phyloP scores from a whole-genome alignment of 2,797 vertebrate genomes.

The Vespertilio murinus region DNA sequence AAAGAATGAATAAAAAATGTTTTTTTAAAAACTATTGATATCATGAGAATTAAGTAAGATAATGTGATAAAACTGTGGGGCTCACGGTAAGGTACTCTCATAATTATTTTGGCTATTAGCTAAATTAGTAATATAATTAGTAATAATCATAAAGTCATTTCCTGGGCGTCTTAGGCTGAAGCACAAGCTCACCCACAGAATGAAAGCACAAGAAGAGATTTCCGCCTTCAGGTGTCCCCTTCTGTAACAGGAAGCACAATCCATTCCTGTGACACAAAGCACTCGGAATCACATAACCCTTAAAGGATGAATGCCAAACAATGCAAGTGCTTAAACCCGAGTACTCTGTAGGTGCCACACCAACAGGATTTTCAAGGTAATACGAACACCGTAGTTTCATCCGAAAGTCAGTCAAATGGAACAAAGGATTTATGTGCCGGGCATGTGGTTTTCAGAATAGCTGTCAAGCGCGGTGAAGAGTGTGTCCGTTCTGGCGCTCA shows the following conservation, averaged over 20 bases:
- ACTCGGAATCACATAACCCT: neutral
- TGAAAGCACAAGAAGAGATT: neutral
- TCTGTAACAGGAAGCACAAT: slow-evolving; percentile 43
- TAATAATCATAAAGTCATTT: neutral
- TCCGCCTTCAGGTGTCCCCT: neutral
- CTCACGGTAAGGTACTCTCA: neutral
- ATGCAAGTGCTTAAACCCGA: slow-evolving; percentile 44
- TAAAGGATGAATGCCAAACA: slow-evolving; percentile 34
- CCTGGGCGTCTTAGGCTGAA: neutral
- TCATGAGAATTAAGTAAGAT: neutral
- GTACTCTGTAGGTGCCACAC: neutral
- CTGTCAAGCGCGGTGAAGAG: neutral
- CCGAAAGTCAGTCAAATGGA: slow-evolving; percentile 34
- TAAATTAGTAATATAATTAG: too few relatives aligned
- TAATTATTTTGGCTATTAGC: neutral
- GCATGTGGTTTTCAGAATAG: slow-evolving; percentile 26
- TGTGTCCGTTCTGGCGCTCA: neutral
- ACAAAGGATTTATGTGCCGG: neutral
- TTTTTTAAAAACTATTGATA: neutral
- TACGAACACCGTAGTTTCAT: slow-evolving; percentile 16
- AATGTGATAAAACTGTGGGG: neutral
- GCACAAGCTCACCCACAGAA: neutral
- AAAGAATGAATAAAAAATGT: too few relatives aligned
- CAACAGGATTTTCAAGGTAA: neutral
- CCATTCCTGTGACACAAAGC: slow-evolving; percentile 22